Conservation (phyloP, 2,113 vertebrate genomes). For the Gallinago paraguaiae region DNA sequence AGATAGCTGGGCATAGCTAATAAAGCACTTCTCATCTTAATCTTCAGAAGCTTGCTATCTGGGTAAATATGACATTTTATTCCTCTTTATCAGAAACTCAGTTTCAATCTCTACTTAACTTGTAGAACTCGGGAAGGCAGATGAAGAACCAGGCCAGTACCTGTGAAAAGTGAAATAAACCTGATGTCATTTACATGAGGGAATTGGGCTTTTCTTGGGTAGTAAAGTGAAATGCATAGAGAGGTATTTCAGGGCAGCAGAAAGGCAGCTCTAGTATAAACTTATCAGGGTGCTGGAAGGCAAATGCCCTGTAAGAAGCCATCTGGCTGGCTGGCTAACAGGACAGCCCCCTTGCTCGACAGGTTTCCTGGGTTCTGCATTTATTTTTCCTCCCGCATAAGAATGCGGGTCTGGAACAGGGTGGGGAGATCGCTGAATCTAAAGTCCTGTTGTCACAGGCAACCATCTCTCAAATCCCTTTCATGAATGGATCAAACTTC, state of each 20-base stretch:
- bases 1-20: neutral
- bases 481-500: neutral
- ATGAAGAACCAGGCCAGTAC: neutral
- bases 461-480: neutral
- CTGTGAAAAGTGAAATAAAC: neutral
- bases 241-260: neutral
- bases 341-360: neutral
- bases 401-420: neutral
- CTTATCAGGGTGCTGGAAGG: neutral
- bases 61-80: neutral
- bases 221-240: neutral
- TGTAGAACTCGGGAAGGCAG: neutral
- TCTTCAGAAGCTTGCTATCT: neutral
- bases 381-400: neutral
- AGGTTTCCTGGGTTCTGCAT: neutral
- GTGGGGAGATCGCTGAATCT: neutral
- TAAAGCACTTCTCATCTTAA: neutral
- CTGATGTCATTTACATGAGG: neutral
- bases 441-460: neutral
- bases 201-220: neutral
- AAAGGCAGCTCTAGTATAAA: neutral
- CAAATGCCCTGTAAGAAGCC: accelerated
- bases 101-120: neutral
- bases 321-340: accelerated
- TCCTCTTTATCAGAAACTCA: neutral